phyloP scores from a whole-genome alignment of 2,888 invertebrate genomes.

The Drosophila kanekoi region DNA sequence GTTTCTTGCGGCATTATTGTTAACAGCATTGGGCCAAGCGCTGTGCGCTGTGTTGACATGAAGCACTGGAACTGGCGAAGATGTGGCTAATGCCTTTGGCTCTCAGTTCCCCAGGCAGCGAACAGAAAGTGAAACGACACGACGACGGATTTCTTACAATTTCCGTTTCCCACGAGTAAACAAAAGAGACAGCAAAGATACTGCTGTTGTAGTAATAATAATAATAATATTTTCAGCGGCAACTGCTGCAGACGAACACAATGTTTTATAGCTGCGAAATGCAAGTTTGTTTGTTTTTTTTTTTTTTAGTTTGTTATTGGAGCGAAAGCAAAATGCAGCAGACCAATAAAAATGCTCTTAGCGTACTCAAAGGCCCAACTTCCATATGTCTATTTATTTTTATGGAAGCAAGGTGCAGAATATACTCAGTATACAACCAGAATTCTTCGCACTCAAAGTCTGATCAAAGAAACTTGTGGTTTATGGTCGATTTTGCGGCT shows the following conservation, averaged over 20 bases:
- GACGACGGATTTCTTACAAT: constrained; percentile 40
- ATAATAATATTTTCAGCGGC: constrained; percentile 33
- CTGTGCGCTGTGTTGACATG: constrained; percentile 19
- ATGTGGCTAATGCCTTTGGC: constrained; percentile 9
- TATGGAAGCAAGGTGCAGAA: background rate
- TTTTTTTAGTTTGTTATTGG: constrained; percentile 1
- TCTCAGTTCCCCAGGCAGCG: constrained; percentile 1
- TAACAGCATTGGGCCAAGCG: constrained; percentile 25
- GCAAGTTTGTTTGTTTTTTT: constrained; percentile 5
- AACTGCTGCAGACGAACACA: constrained; percentile 27
- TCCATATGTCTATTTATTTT: constrained; percentile 1
- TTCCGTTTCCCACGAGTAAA: constrained; percentile 69
- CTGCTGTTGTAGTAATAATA: constrained; percentile 20
- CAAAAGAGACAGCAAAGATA: constrained; percentile 45
- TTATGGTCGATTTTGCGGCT: background rate
- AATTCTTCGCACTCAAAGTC: background rate
- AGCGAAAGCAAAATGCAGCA: constrained; percentile 35
- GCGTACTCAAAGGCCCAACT: background rate
- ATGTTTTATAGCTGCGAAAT: constrained; percentile 17
- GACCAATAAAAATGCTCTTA: constrained; percentile 2
- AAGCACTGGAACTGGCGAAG: constrained; percentile 1
- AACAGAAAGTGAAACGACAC: constrained; percentile 52
- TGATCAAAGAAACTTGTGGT: constrained; percentile 2
- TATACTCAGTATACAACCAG: background rate
- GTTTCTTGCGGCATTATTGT: constrained; percentile 27